These are phyloP conservation scores for Agonopterix arenella DNA, from an alignment of 2,888 invertebrate species.

Conservation along the genomic window DNA sequence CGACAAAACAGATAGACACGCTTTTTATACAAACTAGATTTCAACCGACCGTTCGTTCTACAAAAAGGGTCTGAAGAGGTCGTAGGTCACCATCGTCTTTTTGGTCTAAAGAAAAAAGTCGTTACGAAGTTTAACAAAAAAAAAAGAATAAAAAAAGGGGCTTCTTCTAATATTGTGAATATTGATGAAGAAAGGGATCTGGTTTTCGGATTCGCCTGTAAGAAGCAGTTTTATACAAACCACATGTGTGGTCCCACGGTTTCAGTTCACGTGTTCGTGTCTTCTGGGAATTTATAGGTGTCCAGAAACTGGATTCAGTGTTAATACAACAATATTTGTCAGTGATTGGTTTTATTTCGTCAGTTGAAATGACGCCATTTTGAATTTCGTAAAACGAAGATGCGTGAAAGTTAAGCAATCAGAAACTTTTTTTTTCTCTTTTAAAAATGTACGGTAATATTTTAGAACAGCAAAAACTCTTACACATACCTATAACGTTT, in stretches of 20 bases:
- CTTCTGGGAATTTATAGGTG: slow-evolving; percentile 40
- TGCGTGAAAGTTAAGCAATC: no score
- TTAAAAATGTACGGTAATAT: no score
- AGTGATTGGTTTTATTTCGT: neutral
- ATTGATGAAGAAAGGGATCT: slow-evolving; percentile 75
- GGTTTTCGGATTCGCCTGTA: slow-evolving; percentile 59
- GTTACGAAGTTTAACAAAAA: slow-evolving; percentile 48
- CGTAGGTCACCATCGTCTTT: slow-evolving; percentile 69
- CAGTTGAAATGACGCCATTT: neutral
- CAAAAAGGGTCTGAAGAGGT: slow-evolving; percentile 56
- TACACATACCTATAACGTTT: no score
- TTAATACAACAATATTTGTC: neutral
- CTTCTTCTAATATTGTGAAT: slow-evolving; percentile 74
- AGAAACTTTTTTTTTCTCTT: no score
- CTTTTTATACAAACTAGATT: slow-evolving; percentile 70
- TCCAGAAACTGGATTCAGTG: slow-evolving; percentile 42
- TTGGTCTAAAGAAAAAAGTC: slow-evolving; percentile 64
- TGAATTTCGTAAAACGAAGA: no score
- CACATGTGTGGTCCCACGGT: slow-evolving; percentile 70
- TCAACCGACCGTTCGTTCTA: slow-evolving; percentile 50
- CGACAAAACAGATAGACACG: slow-evolving; percentile 45
- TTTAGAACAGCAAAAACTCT: no score
- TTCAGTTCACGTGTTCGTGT: slow-evolving; percentile 42
- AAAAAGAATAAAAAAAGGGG: slow-evolving; percentile 64
- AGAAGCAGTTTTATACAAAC: slow-evolving; percentile 41